These are phyloP conservation scores for Chionoecetes opilio DNA, from an alignment of 1,140 invertebrate species.

Conservation along the genomic window DNA sequence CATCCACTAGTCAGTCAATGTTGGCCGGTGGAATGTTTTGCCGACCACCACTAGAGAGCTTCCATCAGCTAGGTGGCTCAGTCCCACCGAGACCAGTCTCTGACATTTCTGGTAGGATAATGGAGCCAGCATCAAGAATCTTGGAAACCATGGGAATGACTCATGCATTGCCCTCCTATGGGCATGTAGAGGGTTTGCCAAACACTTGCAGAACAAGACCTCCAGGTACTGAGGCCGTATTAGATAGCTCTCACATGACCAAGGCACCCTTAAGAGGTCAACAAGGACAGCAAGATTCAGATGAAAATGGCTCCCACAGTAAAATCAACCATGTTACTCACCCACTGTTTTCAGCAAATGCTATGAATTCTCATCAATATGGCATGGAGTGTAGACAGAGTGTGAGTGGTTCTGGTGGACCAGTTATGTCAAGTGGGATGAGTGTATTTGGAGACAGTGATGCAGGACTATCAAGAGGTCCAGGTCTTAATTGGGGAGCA, in stretches of 20 bases:
- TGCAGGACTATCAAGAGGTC: slow-evolving; percentile 57
- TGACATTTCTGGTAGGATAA: slow-evolving; percentile 65
- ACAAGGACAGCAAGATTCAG: slow-evolving; percentile 53
- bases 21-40: slow-evolving; percentile 65
- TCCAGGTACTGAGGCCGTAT: slow-evolving; percentile 59
- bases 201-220: slow-evolving; percentile 62
- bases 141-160: slow-evolving; percentile 75
- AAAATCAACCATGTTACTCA: slow-evolving; percentile 61
- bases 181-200: slow-evolving; percentile 55
- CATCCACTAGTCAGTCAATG: slow-evolving; percentile 49
- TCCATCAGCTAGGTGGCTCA: slow-evolving; percentile 68
- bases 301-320: slow-evolving; percentile 46
- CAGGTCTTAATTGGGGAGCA: slow-evolving; percentile 66
- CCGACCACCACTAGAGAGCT: slow-evolving; percentile 73
- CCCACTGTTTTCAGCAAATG: slow-evolving; percentile 60
- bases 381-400: slow-evolving; percentile 69
- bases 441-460: slow-evolving; percentile 68
- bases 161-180: slow-evolving; percentile 67
- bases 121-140: slow-evolving; percentile 71
- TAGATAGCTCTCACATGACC: slow-evolving; percentile 67
- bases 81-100: slow-evolving; percentile 65
- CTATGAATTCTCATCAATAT: slow-evolving; percentile 67
- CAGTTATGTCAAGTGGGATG: slow-evolving; percentile 44
- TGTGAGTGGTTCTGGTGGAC: slow-evolving; percentile 56
- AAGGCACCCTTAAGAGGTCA: slow-evolving; percentile 58